Conservation (phyloP, 1,140 invertebrate species). For the Glossosoma conforme region DNA sequence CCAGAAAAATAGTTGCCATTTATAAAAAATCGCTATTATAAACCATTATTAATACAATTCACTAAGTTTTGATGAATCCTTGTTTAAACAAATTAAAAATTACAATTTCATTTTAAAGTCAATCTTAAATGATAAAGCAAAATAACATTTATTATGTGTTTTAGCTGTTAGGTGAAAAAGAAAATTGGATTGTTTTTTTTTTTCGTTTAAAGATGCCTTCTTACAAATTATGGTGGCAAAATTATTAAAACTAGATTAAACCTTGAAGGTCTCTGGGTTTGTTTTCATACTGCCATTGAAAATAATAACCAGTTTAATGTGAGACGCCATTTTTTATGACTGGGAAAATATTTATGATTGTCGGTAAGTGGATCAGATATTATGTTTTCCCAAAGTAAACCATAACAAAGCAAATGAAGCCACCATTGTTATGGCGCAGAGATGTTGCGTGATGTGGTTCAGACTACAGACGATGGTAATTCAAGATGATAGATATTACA, state of each 20-base stretch:
- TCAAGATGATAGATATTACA: not conserved
- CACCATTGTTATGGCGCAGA: no score
- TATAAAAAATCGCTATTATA: no score
- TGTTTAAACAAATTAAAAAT: no score
- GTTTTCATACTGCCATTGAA: not conserved
- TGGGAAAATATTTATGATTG: not conserved
- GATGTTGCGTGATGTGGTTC: not conserved
- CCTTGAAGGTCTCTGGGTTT: not conserved
- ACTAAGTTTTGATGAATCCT: no score
- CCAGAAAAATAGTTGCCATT: no score
- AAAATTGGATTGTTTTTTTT: not conserved
- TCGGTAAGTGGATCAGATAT: slow-evolving; percentile 1
- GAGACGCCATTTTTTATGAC: not conserved
- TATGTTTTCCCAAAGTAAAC: slow-evolving; percentile 3
- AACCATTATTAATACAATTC: no score
- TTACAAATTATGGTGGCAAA: not conserved
- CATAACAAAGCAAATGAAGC: not conserved
- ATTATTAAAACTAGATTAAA: not conserved
- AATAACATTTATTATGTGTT: no score
- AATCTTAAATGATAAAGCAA: no score
- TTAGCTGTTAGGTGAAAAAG: not conserved
- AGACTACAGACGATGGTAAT: not conserved
- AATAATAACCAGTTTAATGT: not conserved
- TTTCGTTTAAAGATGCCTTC: not conserved
- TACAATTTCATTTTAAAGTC: no score